Evolutionary conservation across 1,140 invertebrate species (phyloP).

Genomic region (Cryptotermes secundus): DNA sequence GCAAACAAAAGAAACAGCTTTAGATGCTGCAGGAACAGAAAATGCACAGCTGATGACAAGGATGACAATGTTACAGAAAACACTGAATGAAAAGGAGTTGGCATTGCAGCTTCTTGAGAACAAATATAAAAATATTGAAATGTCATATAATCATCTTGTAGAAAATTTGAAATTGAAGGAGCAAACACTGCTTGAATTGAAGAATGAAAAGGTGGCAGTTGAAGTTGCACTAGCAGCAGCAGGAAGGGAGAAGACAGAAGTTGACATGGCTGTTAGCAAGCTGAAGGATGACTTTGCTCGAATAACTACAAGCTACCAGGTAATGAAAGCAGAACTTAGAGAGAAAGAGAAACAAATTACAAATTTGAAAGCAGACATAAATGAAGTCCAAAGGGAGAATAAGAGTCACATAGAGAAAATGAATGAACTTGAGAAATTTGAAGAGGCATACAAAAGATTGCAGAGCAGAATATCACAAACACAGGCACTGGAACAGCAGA

Average conservation of each 20-base stretch:
- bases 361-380: constrained; percentile 39
- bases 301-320: constrained; percentile 48
- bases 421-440: background rate
- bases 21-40: constrained; percentile 46
- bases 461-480: background rate
- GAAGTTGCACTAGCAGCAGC: constrained; percentile 46
- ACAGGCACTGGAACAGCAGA: background rate
- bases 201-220: constrained; percentile 47
- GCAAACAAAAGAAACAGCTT: constrained; percentile 44
- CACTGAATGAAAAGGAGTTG: constrained; percentile 47
- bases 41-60: constrained; percentile 48
- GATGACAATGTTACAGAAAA: constrained; percentile 47
- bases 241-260: constrained; percentile 48
- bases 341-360: constrained; percentile 39
- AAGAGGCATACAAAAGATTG: background rate
- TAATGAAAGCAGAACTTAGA: constrained; percentile 50
- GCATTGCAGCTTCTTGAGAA: constrained; percentile 46
- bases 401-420: constrained; percentile 11
- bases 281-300: constrained; percentile 49
- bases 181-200: constrained; percentile 44
- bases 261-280: constrained; percentile 47
- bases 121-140: constrained; percentile 46
- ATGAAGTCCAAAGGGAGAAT: constrained; percentile 31
- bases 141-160: constrained; percentile 44
- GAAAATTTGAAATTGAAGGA: constrained; percentile 43